Evolutionary conservation across 2,113 vertebrate species (phyloP).

Genomic region (Alligator sinensis): DNA sequence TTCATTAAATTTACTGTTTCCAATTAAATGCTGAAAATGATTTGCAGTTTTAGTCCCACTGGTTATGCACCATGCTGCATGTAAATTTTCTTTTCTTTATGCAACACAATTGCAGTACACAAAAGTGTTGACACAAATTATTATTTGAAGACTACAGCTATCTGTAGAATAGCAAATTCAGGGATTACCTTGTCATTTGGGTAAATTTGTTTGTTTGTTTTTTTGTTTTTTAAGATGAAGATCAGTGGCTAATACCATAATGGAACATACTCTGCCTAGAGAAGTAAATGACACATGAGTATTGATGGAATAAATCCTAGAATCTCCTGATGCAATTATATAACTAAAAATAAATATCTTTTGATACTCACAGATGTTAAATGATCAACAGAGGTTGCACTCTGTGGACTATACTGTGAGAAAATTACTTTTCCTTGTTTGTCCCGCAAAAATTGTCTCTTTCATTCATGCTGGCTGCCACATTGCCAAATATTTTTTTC

Average conservation of each 20-base stretch:
- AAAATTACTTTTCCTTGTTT: background rate
- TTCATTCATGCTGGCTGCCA: rapidly evolving
- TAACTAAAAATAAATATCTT: background rate
- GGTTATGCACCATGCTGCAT: background rate
- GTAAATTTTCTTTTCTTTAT: background rate
- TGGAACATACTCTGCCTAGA: rapidly evolving
- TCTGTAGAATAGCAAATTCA: background rate
- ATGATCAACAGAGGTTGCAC: background rate
- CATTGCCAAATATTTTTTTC: background rate
- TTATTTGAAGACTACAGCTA: background rate
- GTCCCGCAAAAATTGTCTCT: background rate
- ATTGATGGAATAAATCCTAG: rapidly evolving
- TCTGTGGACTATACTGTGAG: background rate
- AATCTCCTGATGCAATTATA: background rate
- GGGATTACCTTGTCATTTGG: background rate
- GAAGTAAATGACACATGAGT: rapidly evolving
- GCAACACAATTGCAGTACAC: background rate
- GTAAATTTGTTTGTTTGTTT: background rate
- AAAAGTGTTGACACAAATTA: background rate
- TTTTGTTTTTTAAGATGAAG: background rate
- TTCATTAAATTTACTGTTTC: background rate
- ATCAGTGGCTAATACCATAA: background rate
- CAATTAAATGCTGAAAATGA: background rate
- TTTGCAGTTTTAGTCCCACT: background rate
- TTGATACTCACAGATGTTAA: background rate